These are phyloP conservation scores for Lepidocolaptes lacrymiger DNA, from an alignment of 2,797 vertebrate genomes.

Conservation along the genomic window DNA sequence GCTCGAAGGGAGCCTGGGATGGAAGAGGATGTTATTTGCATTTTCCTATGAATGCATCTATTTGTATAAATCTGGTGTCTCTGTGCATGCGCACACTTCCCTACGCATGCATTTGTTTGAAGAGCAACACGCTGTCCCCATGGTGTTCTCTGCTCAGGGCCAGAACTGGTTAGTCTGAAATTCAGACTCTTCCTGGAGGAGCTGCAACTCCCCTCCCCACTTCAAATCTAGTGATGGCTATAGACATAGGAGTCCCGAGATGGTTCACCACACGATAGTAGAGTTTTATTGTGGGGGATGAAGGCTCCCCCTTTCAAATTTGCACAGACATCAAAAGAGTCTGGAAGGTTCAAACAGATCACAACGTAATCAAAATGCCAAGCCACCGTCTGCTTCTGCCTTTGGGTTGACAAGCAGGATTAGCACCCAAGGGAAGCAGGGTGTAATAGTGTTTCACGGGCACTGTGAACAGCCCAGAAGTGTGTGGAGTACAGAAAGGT, in stretches of 20 bases:
- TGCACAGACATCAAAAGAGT: conserved; percentile 68
- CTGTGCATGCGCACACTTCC: conserved; percentile 41
- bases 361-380: conserved; percentile 67
- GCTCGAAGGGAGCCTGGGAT: conserved; percentile 50
- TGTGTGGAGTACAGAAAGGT: conserved; percentile 57
- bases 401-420: conserved; percentile 67
- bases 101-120: conserved; percentile 44
- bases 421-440: conserved; percentile 65
- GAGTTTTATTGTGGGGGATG: conserved; percentile 52
- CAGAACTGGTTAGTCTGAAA: conserved; percentile 48
- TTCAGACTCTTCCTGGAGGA: conserved; percentile 41
- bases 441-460: conserved; percentile 71
- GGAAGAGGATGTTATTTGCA: conserved; percentile 62
- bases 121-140: not conserved
- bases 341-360: conserved; percentile 71
- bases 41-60: conserved; percentile 66
- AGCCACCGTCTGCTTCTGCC: conserved; percentile 62
- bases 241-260: not conserved
- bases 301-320: conserved; percentile 59
- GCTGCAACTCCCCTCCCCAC: not conserved
- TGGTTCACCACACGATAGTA: not conserved
- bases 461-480: conserved; percentile 57
- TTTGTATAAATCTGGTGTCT: conserved; percentile 65
- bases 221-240: not conserved
- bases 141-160: conserved; percentile 22